phyloP scores from a whole-genome alignment of 30 jellyfish, hydroid and myxozoan genomes.

The Turritopsis dohrnii region DNA sequence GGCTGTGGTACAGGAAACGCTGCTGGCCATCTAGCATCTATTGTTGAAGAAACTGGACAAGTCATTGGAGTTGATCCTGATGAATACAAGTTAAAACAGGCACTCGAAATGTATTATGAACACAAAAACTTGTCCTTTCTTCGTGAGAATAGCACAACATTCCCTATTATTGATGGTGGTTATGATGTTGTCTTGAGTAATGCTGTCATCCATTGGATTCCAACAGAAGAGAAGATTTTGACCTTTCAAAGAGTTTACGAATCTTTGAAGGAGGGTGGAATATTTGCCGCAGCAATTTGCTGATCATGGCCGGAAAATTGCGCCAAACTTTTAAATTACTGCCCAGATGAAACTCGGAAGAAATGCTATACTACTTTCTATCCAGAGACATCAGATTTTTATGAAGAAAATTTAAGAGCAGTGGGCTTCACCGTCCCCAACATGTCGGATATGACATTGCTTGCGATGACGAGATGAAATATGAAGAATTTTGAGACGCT shows the following conservation, averaged over 20 bases:
- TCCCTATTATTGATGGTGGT: background rate
- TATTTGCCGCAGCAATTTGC: slow-evolving; percentile 18
- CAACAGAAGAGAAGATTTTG: slow-evolving; percentile 32
- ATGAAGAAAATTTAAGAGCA: background rate
- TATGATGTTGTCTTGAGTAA: slow-evolving; percentile 39
- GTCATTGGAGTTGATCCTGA: slow-evolving; percentile 29
- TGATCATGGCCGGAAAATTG: background rate
- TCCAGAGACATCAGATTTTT: background rate
- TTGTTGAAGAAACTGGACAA: slow-evolving; percentile 27
- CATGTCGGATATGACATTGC: background rate
- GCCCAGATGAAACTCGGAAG: background rate
- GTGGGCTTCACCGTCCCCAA: background rate
- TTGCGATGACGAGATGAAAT: background rate
- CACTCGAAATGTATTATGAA: background rate
- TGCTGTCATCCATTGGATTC: slow-evolving; percentile 61
- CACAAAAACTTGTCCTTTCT: background rate
- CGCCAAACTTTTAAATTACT: background rate
- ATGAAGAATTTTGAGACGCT: background rate
- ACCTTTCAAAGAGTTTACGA: slow-evolving; percentile 32
- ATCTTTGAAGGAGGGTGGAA: slow-evolving; percentile 52
- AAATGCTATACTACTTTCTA: background rate
- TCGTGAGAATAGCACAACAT: background rate
- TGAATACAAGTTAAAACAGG: slow-evolving; percentile 4
- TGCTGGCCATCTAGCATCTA: background rate
- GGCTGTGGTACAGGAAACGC: slow-evolving; percentile 33